phyloP scores from a whole-genome alignment of 2,797 vertebrate genomes.

The Cygnus olor region DNA sequence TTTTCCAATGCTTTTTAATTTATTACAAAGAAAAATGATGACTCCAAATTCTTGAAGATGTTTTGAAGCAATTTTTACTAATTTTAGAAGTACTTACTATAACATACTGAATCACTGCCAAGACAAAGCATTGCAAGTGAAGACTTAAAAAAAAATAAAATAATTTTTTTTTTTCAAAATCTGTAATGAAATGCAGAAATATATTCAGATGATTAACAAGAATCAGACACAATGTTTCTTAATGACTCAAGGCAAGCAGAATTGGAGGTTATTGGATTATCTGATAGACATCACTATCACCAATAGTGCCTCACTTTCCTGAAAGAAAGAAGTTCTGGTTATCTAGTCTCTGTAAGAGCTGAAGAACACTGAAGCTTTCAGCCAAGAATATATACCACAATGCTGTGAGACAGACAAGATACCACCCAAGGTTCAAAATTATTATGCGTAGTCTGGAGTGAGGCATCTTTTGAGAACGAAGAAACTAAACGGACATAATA shows the following conservation, averaged over 20 bases:
- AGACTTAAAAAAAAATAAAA: not conserved
- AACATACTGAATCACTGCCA: not conserved
- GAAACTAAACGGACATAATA: not conserved
- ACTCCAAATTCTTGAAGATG: fast-evolving
- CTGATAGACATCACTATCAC: not conserved
- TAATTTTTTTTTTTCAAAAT: not conserved
- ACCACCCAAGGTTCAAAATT: not conserved
- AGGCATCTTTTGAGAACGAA: not conserved
- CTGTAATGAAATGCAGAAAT: not conserved
- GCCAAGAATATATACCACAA: not conserved
- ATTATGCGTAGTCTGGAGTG: not conserved
- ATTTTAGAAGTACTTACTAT: not conserved
- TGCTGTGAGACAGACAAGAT: not conserved
- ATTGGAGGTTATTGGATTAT: not conserved
- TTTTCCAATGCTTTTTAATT: not conserved
- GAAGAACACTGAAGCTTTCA: too few relatives aligned
- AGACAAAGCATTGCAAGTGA: not conserved
- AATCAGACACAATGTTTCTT: not conserved
- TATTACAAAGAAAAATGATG: not conserved
- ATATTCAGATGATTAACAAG: not conserved
- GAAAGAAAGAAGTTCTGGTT: not conserved
- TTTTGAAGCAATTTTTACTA: not conserved
- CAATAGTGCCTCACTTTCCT: not conserved
- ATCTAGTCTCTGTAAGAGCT: not conserved
- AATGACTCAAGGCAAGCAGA: not conserved